These are phyloP conservation scores for Mus spicilegus DNA, from an alignment of 2,113 vertebrate genomes.

Conservation along the genomic window DNA sequence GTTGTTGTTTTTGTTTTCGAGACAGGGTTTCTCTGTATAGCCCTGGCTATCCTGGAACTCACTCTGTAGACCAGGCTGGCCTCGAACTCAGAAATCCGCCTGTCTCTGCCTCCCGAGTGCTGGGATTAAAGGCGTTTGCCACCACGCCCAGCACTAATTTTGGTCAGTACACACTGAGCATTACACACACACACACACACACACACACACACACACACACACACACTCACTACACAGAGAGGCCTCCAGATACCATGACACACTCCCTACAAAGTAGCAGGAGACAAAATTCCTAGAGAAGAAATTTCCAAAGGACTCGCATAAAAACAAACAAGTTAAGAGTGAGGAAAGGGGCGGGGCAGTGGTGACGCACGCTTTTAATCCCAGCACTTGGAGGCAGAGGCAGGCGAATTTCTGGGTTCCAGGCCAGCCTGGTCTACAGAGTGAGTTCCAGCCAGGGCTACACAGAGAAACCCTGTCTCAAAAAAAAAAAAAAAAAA, in stretches of 20 bases:
- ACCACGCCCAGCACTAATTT: neutral
- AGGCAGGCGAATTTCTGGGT: no score
- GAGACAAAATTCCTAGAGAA: neutral
- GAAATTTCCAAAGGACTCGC: neutral
- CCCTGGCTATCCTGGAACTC: neutral
- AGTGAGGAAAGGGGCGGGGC: no score
- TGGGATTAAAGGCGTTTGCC: neutral
- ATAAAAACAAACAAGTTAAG: neutral
- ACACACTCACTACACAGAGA: neutral
- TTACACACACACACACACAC: neutral
- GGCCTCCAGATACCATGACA: neutral
- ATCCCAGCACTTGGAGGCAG: no score
- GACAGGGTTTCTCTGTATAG: neutral
- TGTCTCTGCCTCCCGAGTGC: neutral
- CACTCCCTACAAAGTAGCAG: neutral
- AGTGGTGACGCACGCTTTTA: no score
- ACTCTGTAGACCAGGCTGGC: neutral
- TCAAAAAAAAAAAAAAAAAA: no score
- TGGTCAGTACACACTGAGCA: no score
- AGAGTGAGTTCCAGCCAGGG: no score
- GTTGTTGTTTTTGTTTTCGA: no score
- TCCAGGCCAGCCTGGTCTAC: no score
- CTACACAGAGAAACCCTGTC: no score
- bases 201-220: neutral
- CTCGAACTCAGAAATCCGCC: neutral